A percentile compares a stretch with the other conserved stretches of the same genome.
phyloP scores from a whole-genome alignment of 2,888 invertebrate species.

The Eilema sororculum region DNA sequence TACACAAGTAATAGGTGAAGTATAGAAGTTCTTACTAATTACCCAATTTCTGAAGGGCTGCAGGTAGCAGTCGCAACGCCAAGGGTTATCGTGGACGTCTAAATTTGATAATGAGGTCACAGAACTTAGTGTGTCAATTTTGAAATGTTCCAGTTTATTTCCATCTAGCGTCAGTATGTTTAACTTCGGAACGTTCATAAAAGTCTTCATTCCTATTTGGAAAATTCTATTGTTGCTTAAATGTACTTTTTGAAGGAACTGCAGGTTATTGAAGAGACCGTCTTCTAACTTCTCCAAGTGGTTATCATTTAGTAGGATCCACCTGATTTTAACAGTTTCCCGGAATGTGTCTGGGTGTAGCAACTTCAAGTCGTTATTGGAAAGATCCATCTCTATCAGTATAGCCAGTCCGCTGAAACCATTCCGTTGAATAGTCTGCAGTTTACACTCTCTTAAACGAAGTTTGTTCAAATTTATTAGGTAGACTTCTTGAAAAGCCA shows the following conservation, averaged over 20 bases:
- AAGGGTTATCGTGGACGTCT: slow-evolving; percentile 93
- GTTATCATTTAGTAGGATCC: slow-evolving; percentile 92
- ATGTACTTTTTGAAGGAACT: slow-evolving; percentile 91
- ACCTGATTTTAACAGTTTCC: slow-evolving; percentile 90
- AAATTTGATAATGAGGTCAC: slow-evolving; percentile 91
- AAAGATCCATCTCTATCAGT: slow-evolving; percentile 94
- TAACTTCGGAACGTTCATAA: slow-evolving; percentile 90
- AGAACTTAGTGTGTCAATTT: slow-evolving; percentile 88
- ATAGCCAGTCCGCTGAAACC: slow-evolving; percentile 92
- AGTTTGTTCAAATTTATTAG: slow-evolving; percentile 94
- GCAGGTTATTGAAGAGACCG: slow-evolving; percentile 91
- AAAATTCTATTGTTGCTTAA: slow-evolving; percentile 92
- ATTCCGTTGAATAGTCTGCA: slow-evolving; percentile 90
- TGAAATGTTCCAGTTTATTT: slow-evolving; percentile 91
- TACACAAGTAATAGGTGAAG: slow-evolving; percentile 91
- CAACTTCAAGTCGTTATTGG: slow-evolving; percentile 89
- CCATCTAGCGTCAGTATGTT: slow-evolving; percentile 90
- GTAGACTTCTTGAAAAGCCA: slow-evolving; percentile 90
- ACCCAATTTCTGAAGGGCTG: slow-evolving; percentile 93
- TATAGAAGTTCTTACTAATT: slow-evolving; percentile 90
- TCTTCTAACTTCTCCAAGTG: slow-evolving; percentile 91
- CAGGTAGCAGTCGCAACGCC: slow-evolving; percentile 95
- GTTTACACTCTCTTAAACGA: slow-evolving; percentile 90
- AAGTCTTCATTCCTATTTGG: slow-evolving; percentile 90
- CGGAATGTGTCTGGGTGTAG: slow-evolving; percentile 91